Evolutionary conservation across 2,888 invertebrate genomes (phyloP).

Genomic region (Hypomecis punctinalis): DNA sequence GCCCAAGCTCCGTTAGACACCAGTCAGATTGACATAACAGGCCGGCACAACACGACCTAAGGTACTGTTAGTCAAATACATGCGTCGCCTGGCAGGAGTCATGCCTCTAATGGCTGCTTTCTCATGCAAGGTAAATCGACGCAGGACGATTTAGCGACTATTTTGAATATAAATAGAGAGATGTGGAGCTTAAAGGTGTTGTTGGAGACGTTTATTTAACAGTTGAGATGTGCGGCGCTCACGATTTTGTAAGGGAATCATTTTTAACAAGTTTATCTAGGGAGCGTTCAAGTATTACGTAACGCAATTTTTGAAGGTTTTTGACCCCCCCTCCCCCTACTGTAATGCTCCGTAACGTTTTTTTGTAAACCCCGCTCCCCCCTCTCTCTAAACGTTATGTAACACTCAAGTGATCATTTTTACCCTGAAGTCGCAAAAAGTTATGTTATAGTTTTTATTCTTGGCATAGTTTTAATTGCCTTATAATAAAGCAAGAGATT

Average conservation of each 20-base stretch:
- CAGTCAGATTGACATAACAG: background rate
- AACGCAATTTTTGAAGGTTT: too few relatives aligned
- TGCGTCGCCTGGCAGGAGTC: constrained; percentile 29
- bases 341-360: too few relatives aligned
- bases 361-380: too few relatives aligned
- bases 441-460: too few relatives aligned
- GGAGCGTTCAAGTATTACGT: too few relatives aligned
- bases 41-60: background rate
- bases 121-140: constrained; percentile 37
- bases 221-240: constrained; percentile 4
- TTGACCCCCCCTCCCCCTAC: too few relatives aligned
- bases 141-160: constrained; percentile 27
- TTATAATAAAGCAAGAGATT: too few relatives aligned
- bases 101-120: constrained; percentile 39
- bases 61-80: constrained; percentile 7
- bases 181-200: constrained; percentile 19
- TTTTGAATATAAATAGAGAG: constrained; percentile 35
- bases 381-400: too few relatives aligned
- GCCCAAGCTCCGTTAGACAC: background rate
- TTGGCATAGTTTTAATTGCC: too few relatives aligned
- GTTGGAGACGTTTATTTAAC: constrained; percentile 3
- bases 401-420: too few relatives aligned
- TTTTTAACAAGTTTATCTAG: background rate
- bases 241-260: constrained; percentile 1
- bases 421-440: too few relatives aligned